Evolutionary conservation across 2,113 vertebrate genomes (phyloP).

Genomic region (Uria lomvia): DNA sequence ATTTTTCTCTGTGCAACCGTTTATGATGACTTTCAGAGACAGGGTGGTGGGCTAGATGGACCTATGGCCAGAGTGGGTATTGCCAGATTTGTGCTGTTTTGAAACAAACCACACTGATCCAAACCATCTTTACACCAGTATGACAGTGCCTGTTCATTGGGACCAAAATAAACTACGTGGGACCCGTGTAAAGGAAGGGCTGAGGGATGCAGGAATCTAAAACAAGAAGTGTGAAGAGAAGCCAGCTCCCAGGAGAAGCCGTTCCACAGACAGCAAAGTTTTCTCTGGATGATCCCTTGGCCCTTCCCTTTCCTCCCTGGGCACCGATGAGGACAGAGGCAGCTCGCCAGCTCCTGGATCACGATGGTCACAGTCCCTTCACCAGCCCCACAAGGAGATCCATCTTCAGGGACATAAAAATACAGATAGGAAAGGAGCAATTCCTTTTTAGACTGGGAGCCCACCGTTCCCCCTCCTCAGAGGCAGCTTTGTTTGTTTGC

Average conservation of each 20-base stretch:
- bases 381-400: not conserved
- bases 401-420: not conserved
- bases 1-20: not conserved
- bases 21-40: not conserved
- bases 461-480: not conserved
- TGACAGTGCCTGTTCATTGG: constrained; percentile 12
- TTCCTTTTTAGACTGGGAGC: not conserved
- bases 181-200: not conserved
- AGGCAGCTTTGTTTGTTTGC: not conserved
- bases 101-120: not conserved
- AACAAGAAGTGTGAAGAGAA: constrained; percentile 16
- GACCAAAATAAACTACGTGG: constrained; percentile 34
- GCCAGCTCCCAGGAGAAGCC: not conserved
- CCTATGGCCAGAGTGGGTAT: not conserved
- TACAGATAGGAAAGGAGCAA: not conserved
- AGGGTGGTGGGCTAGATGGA: not conserved
- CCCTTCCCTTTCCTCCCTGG: not conserved
- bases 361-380: not conserved
- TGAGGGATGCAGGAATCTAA: constrained; percentile 2
- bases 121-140: not conserved
- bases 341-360: not conserved
- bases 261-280: not conserved
- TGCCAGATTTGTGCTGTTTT: not conserved
- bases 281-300: not conserved
- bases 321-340: not conserved